Evolutionary conservation across 2,797 vertebrate genomes (phyloP).

Genomic region (Chelidonichthys spinosus): DNA sequence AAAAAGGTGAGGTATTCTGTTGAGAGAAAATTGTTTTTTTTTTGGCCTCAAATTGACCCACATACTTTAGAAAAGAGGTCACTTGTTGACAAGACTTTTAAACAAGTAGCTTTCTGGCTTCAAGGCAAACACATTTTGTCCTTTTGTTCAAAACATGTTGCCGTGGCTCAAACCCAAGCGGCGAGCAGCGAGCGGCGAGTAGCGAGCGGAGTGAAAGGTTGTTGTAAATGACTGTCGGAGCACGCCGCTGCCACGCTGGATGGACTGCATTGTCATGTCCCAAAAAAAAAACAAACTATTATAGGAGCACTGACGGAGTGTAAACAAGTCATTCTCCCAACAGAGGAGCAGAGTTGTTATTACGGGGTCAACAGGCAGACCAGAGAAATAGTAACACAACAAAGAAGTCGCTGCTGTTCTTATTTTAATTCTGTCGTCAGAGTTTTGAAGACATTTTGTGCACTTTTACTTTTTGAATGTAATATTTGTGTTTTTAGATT

Average conservation of each 20-base stretch:
- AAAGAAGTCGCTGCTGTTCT: neutral
- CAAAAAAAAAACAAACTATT: slow-evolving; percentile 41
- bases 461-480: no score
- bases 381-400: neutral
- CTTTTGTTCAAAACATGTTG: slow-evolving; percentile 58
- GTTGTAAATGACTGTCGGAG: slow-evolving; percentile 57
- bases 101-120: slow-evolving; percentile 39
- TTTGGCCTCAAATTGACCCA: slow-evolving; percentile 30
- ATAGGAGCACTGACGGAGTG: slow-evolving; percentile 58
- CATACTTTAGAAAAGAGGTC: slow-evolving; percentile 44
- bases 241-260: slow-evolving; percentile 62
- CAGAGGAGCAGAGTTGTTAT: slow-evolving; percentile 23
- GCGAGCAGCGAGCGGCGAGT: slow-evolving; percentile 54
- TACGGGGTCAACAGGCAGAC: neutral
- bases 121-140: slow-evolving; percentile 44
- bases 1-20: neutral
- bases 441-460: no score
- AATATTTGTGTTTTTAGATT: no score
- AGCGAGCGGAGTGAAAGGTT: slow-evolving; percentile 68
- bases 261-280: slow-evolving; percentile 62
- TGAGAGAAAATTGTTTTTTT: neutral
- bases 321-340: slow-evolving; percentile 54
- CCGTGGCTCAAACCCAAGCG: slow-evolving; percentile 54
- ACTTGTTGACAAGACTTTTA: slow-evolving; percentile 42
- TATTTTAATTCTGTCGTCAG: neutral